A percentile compares a stretch with the other conserved stretches of the same genome.
phyloP scores from a whole-genome alignment of 1,140 invertebrate genomes.

The Psix sp. region DNA sequence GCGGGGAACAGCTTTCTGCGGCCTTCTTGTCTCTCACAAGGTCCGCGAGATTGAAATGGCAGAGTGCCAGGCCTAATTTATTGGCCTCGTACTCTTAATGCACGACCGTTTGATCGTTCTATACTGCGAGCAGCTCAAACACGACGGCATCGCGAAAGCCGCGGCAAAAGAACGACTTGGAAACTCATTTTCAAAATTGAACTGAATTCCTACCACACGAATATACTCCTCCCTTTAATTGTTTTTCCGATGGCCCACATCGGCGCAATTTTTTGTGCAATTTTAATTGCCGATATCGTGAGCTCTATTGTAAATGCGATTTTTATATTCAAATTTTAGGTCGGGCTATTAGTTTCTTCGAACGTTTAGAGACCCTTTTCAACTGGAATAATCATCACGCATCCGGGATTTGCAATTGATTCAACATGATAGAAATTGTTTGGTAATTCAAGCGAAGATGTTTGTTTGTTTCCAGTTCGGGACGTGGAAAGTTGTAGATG shows the following conservation, averaged over 20 bases:
- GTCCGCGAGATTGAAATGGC: constrained; percentile 75
- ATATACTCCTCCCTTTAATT: constrained; percentile 26
- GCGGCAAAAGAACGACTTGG: constrained; percentile 28
- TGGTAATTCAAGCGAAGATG: too few species aligned
- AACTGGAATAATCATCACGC: too few species aligned
- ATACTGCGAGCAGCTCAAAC: constrained; percentile 52
- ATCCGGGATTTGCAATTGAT: too few species aligned
- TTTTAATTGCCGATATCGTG: constrained; percentile 23
- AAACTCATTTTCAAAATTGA: constrained; percentile 57
- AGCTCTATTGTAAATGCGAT: constrained; percentile 1
- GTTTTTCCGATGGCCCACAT: constrained; percentile 8
- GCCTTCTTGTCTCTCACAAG: constrained; percentile 68
- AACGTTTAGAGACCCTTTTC: too few species aligned
- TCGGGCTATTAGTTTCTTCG: too few species aligned
- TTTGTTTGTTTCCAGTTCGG: too few species aligned
- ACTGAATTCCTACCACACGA: constrained; percentile 27
- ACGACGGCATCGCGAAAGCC: constrained; percentile 37
- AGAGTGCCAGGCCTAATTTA: constrained; percentile 73
- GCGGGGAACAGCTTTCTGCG: constrained; percentile 40
- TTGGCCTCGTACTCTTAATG: constrained; percentile 71
- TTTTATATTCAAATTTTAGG: constrained; percentile 23
- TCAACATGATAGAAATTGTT: too few species aligned
- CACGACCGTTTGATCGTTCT: constrained; percentile 67
- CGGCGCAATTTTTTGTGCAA: constrained; percentile 10
- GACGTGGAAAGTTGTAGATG: too few species aligned